A percentile compares a stretch with the other conserved stretches of the same genome.
Conservation (phyloP, 2,888 invertebrate genomes). For the Matsumyia berberina region DNA sequence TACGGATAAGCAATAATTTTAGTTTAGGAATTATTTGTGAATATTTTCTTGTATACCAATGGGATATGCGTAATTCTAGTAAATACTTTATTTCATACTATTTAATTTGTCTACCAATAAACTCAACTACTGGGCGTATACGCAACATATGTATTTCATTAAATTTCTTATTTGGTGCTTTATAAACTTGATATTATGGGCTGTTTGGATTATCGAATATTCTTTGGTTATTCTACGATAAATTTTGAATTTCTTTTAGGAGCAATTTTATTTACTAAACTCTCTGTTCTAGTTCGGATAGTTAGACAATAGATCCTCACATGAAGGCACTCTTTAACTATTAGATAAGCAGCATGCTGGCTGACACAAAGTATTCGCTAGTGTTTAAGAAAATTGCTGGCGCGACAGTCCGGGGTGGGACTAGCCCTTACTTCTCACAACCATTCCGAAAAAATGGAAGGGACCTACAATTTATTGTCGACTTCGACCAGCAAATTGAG, state of each 20-base stretch:
- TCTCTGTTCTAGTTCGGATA: background rate
- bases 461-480: too few relatives aligned
- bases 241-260: constrained; percentile 10
- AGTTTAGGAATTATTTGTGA: constrained; percentile 21
- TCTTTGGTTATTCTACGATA: constrained; percentile 23
- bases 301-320: background rate
- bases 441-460: too few relatives aligned
- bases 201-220: background rate
- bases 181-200: constrained; percentile 3
- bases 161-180: constrained; percentile 29
- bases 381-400: too few relatives aligned
- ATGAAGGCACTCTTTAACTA: background rate
- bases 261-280: constrained; percentile 7
- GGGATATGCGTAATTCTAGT: constrained; percentile 26
- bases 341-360: too few relatives aligned
- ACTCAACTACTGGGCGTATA: constrained; percentile 66
- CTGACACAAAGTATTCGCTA: too few relatives aligned
- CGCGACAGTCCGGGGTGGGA: too few relatives aligned
- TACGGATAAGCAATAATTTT: constrained; percentile 30
- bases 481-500: too few relatives aligned
- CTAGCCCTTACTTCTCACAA: too few relatives aligned
- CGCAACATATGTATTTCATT: constrained; percentile 60
- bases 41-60: constrained; percentile 31
- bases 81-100: constrained; percentile 34
- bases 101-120: constrained; percentile 39